Evolutionary conservation across 2,888 invertebrate species (phyloP).

Genomic region (Trissolcus brochymenae): DNA sequence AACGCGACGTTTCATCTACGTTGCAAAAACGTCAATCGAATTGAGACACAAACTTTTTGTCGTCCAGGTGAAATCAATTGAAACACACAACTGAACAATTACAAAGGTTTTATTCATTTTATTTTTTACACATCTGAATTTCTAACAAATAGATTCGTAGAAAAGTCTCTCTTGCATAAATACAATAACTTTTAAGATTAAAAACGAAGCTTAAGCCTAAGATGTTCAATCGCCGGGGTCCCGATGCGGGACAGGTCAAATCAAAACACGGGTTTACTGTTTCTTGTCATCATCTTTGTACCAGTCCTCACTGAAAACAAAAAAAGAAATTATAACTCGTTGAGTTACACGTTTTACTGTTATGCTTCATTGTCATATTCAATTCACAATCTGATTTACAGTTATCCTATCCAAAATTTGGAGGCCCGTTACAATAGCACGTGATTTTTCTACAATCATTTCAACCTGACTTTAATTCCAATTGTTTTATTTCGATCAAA

Average conservation of each 20-base stretch:
- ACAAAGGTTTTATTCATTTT: not conserved
- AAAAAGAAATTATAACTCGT: conserved; percentile 67
- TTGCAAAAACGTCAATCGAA: too few species aligned
- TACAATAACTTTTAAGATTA: conserved; percentile 53
- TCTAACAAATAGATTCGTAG: conserved; percentile 39
- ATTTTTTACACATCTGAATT: conserved; percentile 9
- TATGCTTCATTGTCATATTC: not conserved
- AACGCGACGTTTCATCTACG: conserved; percentile 10
- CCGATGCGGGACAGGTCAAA: conserved; percentile 75
- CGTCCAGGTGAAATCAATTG: not conserved
- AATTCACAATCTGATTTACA: not conserved
- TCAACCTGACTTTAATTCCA: too few species aligned
- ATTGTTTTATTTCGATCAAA: not conserved
- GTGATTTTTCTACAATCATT: too few species aligned
- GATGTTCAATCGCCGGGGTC: conserved; percentile 61
- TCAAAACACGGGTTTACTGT: conserved; percentile 62
- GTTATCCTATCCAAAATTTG: not conserved
- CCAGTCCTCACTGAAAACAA: conserved; percentile 86
- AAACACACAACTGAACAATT: not conserved
- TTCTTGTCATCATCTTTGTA: conserved; percentile 87
- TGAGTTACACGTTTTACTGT: not conserved
- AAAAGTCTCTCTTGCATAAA: conserved; percentile 46
- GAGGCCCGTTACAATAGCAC: too few species aligned
- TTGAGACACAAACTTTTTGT: not conserved
- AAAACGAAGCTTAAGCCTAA: conserved; percentile 46